phyloP scores from a whole-genome alignment of 2,113 vertebrate species.

The Formicarius rufipectus region DNA sequence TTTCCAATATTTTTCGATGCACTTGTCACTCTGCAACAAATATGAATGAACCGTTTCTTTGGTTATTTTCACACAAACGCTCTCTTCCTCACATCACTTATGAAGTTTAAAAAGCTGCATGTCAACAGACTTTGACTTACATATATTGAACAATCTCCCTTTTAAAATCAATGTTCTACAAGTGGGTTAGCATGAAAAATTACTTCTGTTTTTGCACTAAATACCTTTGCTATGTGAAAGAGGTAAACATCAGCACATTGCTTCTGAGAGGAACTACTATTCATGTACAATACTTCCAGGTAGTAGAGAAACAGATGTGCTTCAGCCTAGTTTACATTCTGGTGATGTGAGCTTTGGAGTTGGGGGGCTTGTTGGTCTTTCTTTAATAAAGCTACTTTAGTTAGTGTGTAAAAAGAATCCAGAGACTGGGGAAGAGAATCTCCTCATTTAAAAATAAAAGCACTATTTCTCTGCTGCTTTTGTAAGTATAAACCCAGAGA shows the following conservation, averaged over 20 bases:
- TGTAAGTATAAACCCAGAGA: neutral
- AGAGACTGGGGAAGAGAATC: neutral
- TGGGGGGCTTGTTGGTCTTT: neutral
- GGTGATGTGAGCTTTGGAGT: neutral
- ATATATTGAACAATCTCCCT: neutral
- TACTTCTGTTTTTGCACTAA: neutral
- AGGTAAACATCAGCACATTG: neutral
- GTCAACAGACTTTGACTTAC: neutral
- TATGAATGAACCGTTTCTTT: neutral
- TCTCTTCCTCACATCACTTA: neutral
- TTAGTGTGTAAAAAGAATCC: neutral
- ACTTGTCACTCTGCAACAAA: neutral
- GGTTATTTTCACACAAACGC: neutral
- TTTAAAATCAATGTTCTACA: neutral
- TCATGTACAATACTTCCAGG: neutral
- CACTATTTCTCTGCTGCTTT: neutral
- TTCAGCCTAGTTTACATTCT: neutral
- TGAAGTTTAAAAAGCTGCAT: neutral
- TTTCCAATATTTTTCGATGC: neutral
- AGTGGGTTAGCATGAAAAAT: neutral
- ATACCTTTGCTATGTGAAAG: neutral
- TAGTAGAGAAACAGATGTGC: neutral
- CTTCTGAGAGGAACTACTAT: neutral
- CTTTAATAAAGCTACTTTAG: neutral
- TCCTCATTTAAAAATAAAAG: neutral